A percentile compares a stretch with the other conserved stretches of the same genome.
These are phyloP conservation scores for Deilephila elpenor DNA, from an alignment of 2,888 invertebrate species.

Conservation along the genomic window DNA sequence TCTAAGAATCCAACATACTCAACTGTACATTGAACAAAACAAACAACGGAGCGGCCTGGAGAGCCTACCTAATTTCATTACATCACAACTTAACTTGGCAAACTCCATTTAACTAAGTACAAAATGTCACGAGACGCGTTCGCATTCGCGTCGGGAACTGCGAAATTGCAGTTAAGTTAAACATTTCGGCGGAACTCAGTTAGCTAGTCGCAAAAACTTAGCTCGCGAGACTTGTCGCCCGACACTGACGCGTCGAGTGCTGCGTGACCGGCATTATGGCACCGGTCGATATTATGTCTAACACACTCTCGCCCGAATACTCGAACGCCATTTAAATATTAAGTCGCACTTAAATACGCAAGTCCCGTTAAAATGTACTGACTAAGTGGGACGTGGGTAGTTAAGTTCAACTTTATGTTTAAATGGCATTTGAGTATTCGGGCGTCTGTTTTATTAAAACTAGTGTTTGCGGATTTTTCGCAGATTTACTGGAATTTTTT, in stretches of 20 bases:
- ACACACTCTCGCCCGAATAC: not conserved
- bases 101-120: conserved; percentile 54
- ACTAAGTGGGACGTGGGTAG: too few species aligned
- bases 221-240: conserved; percentile 30
- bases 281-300: conserved; percentile 10
- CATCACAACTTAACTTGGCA: conserved; percentile 44
- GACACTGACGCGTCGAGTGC: conserved; percentile 33
- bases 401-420: too few species aligned
- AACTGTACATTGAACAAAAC: conserved; percentile 3
- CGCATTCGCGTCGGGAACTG: conserved; percentile 50
- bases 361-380: too few species aligned
- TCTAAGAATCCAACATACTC: not conserved
- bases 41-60: not conserved
- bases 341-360: too few species aligned
- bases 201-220: conserved; percentile 73
- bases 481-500: too few species aligned
- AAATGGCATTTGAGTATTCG: too few species aligned
- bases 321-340: too few species aligned
- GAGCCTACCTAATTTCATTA: conserved; percentile 44
- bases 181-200: conserved; percentile 60
- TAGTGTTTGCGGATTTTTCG: too few species aligned
- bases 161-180: conserved; percentile 65
- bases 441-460: too few species aligned
- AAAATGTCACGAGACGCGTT: conserved; percentile 45
- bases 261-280: not conserved